These are phyloP conservation scores for Zonitis immaculata DNA, from an alignment of 2,888 invertebrate genomes.

Conservation along the genomic window DNA sequence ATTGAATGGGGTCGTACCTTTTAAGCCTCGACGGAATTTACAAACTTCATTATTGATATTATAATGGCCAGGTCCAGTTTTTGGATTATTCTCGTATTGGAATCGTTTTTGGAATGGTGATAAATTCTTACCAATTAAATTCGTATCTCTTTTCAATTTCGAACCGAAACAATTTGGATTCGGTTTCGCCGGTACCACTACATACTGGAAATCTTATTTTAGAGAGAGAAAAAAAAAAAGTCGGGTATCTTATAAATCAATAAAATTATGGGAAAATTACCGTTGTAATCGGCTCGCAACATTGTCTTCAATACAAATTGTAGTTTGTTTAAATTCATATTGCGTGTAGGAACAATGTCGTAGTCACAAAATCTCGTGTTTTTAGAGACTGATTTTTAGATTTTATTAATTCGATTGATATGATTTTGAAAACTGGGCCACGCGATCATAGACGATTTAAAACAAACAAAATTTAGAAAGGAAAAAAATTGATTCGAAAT, in stretches of 20 bases:
- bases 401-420: constrained; percentile 26
- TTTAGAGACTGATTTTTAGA: constrained; percentile 9
- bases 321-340: not conserved
- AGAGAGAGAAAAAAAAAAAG: too few species aligned
- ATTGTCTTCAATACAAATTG: too few species aligned
- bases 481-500: not conserved
- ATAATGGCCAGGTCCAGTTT: constrained; percentile 34
- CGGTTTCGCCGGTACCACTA: constrained; percentile 37
- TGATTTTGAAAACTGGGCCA: not conserved
- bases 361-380: constrained; percentile 24
- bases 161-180: constrained; percentile 42
- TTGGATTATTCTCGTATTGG: constrained; percentile 26
- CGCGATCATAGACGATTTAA: not conserved
- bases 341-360: too few species aligned
- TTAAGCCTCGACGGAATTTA: constrained; percentile 29
- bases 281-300: too few species aligned
- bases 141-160: constrained; percentile 30
- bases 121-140: constrained; percentile 35
- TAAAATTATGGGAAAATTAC: too few species aligned
- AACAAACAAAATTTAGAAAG: too few species aligned
- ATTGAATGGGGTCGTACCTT: constrained; percentile 37
- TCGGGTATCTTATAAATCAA: too few species aligned
- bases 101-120: constrained; percentile 34
- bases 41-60: constrained; percentile 30
- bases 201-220: constrained; percentile 40